phyloP scores from a whole-genome alignment of 2,797 vertebrate genomes.

The Tokudaia tokunoshimensis region DNA sequence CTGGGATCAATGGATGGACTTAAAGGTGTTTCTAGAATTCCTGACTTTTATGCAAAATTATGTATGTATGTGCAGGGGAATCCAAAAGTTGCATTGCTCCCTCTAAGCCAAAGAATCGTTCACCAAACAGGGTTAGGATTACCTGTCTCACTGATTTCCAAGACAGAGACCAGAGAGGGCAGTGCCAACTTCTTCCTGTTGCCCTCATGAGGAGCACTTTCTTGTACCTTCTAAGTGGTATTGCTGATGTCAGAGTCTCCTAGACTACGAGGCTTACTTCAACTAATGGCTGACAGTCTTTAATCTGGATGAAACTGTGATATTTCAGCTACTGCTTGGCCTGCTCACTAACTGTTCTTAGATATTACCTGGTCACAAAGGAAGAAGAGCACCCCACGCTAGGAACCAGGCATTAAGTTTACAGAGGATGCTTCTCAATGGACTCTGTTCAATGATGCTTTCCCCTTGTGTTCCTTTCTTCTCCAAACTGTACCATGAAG shows the following conservation, averaged over 20 bases:
- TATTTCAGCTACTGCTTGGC: neutral
- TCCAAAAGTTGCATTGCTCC: neutral
- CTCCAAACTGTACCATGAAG: neutral
- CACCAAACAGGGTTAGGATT: neutral
- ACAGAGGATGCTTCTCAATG: neutral
- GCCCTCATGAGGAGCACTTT: neutral
- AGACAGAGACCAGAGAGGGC: neutral
- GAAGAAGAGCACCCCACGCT: neutral
- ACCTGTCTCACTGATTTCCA: neutral
- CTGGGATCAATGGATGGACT: neutral
- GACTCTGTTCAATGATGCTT: neutral
- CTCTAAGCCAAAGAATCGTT: neutral
- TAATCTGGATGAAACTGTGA: neutral
- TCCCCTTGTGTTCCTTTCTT: neutral
- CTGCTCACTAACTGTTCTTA: neutral
- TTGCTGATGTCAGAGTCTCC: neutral
- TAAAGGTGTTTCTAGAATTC: neutral
- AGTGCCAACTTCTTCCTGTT: neutral
- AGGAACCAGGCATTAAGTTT: neutral
- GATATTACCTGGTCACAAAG: neutral
- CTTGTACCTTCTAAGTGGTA: neutral
- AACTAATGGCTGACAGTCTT: neutral
- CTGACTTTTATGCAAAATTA: slow-evolving; percentile 12
- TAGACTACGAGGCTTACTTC: neutral
- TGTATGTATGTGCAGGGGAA: neutral